Conservation (phyloP, 2,113 vertebrate species). For the Nestor notabilis region DNA sequence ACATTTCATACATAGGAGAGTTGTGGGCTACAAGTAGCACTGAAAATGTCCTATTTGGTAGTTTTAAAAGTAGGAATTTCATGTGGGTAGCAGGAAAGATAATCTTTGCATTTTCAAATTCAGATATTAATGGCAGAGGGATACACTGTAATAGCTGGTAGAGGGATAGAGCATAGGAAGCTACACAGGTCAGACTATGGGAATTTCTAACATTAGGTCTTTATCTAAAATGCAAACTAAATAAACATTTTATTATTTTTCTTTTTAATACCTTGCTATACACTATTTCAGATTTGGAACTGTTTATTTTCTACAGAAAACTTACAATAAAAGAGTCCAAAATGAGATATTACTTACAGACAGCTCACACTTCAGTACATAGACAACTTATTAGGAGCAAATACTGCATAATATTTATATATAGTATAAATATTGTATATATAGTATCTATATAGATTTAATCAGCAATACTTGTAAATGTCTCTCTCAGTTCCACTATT, state of each 20-base stretch:
- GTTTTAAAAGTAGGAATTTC: not conserved
- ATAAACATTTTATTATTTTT: not conserved
- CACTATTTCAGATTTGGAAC: not conserved
- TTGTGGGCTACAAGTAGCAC: not conserved
- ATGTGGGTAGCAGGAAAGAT: not conserved
- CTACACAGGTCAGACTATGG: not conserved
- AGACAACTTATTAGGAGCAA: not conserved
- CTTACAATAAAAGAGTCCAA: not conserved
- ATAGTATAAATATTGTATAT: not conserved
- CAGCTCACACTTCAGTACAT: not conserved
- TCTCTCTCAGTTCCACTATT: not conserved
- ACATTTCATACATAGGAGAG: not conserved
- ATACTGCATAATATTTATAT: not conserved
- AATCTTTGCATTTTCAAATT: not conserved
- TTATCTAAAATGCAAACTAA: not conserved
- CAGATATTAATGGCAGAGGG: not conserved
- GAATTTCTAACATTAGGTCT: not conserved
- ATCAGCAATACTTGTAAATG: not conserved
- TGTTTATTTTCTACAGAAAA: not conserved
- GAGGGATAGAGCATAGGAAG: not conserved
- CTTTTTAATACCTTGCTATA: not conserved
- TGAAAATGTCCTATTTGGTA: not conserved
- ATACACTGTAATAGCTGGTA: not conserved
- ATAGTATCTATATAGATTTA: not conserved
- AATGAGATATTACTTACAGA: not conserved